These are phyloP conservation scores for Cynopterus brachyotis DNA, from an alignment of 2,113 vertebrate species.

Conservation along the genomic window DNA sequence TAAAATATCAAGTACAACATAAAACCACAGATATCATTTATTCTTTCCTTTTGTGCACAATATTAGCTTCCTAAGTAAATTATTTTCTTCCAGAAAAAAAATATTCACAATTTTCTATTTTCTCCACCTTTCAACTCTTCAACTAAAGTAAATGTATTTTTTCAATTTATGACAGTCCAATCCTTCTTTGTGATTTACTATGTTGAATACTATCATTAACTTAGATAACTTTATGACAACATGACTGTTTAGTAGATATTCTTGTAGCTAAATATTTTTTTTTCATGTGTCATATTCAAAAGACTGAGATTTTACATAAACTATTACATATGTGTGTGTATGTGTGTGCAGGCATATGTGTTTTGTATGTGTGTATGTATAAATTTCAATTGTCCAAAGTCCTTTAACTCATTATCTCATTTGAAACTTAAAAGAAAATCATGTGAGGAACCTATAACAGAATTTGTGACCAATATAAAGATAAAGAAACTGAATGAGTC, in stretches of 20 bases:
- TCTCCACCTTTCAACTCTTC: not conserved
- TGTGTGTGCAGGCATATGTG: not conserved
- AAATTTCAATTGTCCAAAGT: not conserved
- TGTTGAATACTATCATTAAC: not conserved
- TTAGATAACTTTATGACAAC: slow-evolving; percentile 23
- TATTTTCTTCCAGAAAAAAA: slow-evolving; percentile 56
- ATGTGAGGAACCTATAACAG: not conserved
- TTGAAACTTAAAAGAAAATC: not conserved
- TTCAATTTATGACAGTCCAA: not conserved
- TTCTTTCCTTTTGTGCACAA: slow-evolving; percentile 28
- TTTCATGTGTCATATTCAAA: not conserved
- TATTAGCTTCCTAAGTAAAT: slow-evolving; percentile 15
- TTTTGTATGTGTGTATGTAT: not conserved
- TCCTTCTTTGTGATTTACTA: slow-evolving; percentile 41
- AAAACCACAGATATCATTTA: slow-evolving; percentile 50
- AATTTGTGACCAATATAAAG: not conserved
- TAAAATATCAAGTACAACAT: slow-evolving; percentile 50
- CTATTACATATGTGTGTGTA: not conserved
- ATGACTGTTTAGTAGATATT: not conserved
- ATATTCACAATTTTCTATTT: slow-evolving; percentile 31
- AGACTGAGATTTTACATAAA: not conserved
- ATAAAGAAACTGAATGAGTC: not conserved
- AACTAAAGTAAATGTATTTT: slow-evolving; percentile 45
- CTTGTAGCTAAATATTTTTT: slow-evolving; percentile 25
- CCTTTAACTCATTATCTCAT: not conserved